A percentile compares a stretch with the other conserved stretches of the same genome.
Evolutionary conservation across 2,113 vertebrate genomes (phyloP).

Genomic region (Neofelis nebulosa): DNA sequence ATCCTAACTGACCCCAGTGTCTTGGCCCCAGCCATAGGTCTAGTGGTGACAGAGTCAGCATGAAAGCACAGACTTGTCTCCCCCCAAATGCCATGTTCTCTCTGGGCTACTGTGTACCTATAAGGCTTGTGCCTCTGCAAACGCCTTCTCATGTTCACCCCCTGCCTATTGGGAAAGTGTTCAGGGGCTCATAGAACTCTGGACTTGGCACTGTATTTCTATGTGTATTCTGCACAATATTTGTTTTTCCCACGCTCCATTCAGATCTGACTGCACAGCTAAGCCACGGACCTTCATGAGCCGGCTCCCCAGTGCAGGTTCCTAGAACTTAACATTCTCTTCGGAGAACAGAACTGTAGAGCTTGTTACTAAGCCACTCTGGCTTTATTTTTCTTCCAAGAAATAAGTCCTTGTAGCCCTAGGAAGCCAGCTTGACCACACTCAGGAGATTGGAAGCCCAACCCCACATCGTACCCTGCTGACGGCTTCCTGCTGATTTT

Average conservation of each 20-base stretch:
- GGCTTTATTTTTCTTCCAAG: neutral
- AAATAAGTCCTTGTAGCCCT: neutral
- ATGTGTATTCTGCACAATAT: neutral
- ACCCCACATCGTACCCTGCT: neutral
- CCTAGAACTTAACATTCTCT: neutral
- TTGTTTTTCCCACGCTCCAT: neutral
- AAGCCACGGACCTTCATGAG: neutral
- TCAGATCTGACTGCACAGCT: neutral
- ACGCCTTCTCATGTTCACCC: neutral
- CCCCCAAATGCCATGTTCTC: rapidly evolving
- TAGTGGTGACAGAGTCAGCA: neutral
- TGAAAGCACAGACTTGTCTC: neutral
- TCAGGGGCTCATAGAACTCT: neutral
- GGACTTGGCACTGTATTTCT: neutral
- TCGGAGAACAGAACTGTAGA: neutral
- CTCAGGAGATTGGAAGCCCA: neutral
- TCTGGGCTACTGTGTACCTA: neutral
- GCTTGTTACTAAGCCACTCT: neutral
- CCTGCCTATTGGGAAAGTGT: neutral
- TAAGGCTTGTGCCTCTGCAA: neutral
- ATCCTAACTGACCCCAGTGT: neutral
- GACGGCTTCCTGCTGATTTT: neutral
- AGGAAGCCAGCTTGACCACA: neutral
- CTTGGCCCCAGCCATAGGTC: neutral
- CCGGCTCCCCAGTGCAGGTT: neutral